A percentile compares a stretch with the other conserved stretches of the same genome.
These are phyloP conservation scores for Dasyurus viverrinus DNA, from an alignment of 2,113 vertebrate genomes.

Conservation along the genomic window DNA sequence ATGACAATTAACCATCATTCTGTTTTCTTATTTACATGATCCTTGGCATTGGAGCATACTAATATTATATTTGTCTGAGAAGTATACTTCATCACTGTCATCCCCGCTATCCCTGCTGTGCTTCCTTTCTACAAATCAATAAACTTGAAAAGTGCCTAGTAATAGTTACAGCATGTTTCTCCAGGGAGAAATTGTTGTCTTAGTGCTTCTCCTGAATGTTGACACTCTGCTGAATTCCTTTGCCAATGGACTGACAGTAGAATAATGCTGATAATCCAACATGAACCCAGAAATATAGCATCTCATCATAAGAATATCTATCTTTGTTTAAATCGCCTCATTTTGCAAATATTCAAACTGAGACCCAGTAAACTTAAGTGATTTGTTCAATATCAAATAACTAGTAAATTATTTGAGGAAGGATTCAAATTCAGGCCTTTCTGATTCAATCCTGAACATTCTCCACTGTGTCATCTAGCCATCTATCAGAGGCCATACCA, in stretches of 20 bases:
- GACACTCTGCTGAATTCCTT: slow-evolving; percentile 69
- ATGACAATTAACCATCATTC: slow-evolving; percentile 44
- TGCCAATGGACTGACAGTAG: slow-evolving; percentile 66
- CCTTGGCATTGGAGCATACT: slow-evolving; percentile 36
- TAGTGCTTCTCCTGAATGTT: slow-evolving; percentile 65
- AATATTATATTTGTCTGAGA: slow-evolving; percentile 64
- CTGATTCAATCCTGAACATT: not conserved
- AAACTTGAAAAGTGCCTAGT: slow-evolving; percentile 70
- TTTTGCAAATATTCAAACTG: not conserved
- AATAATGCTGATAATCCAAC: slow-evolving; percentile 57
- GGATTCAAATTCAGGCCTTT: not conserved
- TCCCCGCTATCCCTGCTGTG: slow-evolving; percentile 24
- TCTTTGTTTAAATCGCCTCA: not conserved
- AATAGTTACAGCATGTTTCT: slow-evolving; percentile 73
- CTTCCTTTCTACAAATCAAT: slow-evolving; percentile 74
- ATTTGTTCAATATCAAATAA: not conserved
- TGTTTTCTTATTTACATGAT: slow-evolving; percentile 56
- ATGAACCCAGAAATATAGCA: slow-evolving; percentile 43
- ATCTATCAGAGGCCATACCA: not conserved
- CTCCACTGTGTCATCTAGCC: not conserved
- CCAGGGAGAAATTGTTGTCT: slow-evolving; percentile 72
- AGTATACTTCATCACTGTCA: slow-evolving; percentile 55
- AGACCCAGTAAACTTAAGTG: not conserved
- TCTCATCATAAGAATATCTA: slow-evolving; percentile 30
- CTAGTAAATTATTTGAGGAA: not conserved